Evolutionary conservation across 2,888 invertebrate genomes (phyloP).

Genomic region (Acrobasis repandana): DNA sequence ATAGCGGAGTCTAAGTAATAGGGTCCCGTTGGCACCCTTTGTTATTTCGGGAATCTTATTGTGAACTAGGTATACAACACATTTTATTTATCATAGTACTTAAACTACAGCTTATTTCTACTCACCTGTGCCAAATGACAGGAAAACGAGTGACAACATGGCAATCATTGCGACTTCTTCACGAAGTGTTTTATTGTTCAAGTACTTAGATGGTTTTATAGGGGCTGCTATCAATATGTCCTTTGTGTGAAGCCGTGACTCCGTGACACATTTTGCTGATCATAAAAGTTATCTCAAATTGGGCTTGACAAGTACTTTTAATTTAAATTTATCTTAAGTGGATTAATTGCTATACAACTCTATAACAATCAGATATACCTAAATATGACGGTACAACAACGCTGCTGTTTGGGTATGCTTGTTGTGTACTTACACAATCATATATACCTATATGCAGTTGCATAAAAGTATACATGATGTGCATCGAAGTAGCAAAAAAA

Average conservation of each 20-base stretch:
- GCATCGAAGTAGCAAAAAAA: too few relatives aligned
- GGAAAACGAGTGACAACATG: constrained; percentile 41
- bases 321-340: constrained; percentile 24
- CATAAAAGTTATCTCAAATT: constrained; percentile 37
- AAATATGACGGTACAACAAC: background rate
- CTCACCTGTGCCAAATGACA: constrained; percentile 40
- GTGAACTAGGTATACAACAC: too few relatives aligned
- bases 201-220: constrained; percentile 61
- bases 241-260: constrained; percentile 37
- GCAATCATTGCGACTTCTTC: constrained; percentile 58
- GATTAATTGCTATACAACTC: background rate
- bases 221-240: constrained; percentile 62
- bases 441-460: too few relatives aligned
- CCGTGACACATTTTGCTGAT: constrained; percentile 61
- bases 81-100: too few relatives aligned
- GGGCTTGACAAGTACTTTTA: constrained; percentile 17
- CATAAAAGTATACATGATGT: too few relatives aligned
- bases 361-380: background rate
- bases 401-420: background rate
- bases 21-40: too few relatives aligned
- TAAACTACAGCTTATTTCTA: background rate
- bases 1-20: too few relatives aligned
- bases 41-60: too few relatives aligned
- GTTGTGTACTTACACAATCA: too few relatives aligned
- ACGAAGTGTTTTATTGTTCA: constrained; percentile 49